Percentiles rank a stretch among this genome's conserved stretches.
phyloP scores from a whole-genome alignment of 2,888 invertebrate species.

The Euphydryas editha region DNA sequence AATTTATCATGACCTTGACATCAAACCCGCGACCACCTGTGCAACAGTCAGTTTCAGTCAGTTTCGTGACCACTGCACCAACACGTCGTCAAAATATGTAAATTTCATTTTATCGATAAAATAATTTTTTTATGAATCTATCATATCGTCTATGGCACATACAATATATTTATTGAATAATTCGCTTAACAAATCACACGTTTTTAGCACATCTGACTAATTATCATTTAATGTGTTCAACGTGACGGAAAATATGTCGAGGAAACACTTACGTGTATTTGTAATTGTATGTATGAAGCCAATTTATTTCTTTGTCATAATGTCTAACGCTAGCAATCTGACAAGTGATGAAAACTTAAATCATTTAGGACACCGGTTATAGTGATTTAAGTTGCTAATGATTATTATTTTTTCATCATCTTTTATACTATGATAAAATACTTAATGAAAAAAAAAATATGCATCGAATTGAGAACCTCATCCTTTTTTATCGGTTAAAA shows the following conservation, averaged over 20 bases:
- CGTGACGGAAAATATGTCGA: neutral
- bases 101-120: too few species aligned
- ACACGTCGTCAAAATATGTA: too few species aligned
- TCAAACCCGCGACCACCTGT: too few species aligned
- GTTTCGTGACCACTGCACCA: too few species aligned
- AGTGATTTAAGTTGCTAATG: neutral
- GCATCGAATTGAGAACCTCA: neutral
- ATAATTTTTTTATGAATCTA: too few species aligned
- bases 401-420: neutral
- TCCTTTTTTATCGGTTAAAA: neutral
- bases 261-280: conserved; percentile 5
- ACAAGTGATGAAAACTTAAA: neutral
- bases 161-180: too few species aligned
- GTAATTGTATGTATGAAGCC: conserved; percentile 4
- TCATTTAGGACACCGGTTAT: neutral
- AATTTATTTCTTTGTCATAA: conserved; percentile 2
- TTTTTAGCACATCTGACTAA: neutral
- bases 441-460: neutral
- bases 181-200: neutral
- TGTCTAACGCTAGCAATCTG: neutral
- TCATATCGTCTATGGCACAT: neutral
- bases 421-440: neutral
- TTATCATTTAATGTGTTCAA: conserved; percentile 5
- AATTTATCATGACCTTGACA: too few species aligned
- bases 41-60: too few species aligned